These are phyloP conservation scores for Picathartes gymnocephalus DNA, from an alignment of 2,113 vertebrate genomes.

Conservation along the genomic window DNA sequence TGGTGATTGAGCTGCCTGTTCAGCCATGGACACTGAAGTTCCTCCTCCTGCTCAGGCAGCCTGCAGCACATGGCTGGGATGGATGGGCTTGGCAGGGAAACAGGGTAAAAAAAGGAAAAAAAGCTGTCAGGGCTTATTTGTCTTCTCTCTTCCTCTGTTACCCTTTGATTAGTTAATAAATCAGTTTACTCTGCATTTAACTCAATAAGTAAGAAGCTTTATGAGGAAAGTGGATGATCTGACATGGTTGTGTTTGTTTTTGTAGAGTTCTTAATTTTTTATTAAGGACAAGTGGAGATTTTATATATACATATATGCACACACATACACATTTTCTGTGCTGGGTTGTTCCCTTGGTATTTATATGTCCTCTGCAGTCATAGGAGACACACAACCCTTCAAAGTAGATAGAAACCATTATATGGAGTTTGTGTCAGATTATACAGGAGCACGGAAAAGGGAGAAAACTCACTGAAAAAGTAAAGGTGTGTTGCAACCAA, in stretches of 20 bases:
- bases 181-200: neutral
- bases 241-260: neutral
- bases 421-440: neutral
- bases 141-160: neutral
- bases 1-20: neutral
- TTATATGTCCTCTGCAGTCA: neutral
- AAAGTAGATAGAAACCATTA: neutral
- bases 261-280: neutral
- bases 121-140: neutral
- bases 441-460: neutral
- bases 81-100: neutral
- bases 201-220: neutral
- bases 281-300: neutral
- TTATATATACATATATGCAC: rapidly evolving
- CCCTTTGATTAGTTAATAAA: neutral
- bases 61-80: neutral
- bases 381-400: neutral
- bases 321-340: neutral
- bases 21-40: neutral
- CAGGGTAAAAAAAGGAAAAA: neutral
- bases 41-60: neutral
- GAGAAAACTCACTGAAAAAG: neutral
- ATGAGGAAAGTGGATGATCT: neutral
- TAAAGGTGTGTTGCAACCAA: neutral
- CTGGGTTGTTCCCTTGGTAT: neutral